A percentile compares a stretch with the other conserved stretches of the same genome.
Conservation (phyloP, 2,113 vertebrate genomes). For the Pomatostomus ruficeps region DNA sequence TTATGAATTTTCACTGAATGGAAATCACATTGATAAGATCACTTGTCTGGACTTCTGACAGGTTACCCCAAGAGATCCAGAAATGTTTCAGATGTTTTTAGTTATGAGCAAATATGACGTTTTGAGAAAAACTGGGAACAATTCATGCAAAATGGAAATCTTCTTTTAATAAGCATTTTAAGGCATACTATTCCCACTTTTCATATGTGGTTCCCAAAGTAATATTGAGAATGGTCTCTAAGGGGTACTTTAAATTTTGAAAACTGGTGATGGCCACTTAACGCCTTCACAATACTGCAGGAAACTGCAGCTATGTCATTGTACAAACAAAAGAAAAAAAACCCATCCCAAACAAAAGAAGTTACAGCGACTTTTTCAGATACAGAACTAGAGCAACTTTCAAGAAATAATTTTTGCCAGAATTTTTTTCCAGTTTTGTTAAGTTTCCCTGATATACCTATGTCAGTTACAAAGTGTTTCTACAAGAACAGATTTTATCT, state of each 20-base stretch:
- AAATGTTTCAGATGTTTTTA: not conserved
- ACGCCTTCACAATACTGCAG: not conserved
- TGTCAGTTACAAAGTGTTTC: not conserved
- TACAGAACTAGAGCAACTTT: not conserved
- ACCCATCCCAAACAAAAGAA: not conserved
- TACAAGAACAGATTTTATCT: not conserved
- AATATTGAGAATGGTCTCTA: not conserved
- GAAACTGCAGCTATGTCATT: not conserved
- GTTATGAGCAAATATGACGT: not conserved
- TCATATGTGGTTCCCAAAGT: not conserved
- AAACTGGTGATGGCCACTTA: not conserved
- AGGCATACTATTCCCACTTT: not conserved
- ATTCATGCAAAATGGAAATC: not conserved
- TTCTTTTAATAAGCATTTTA: not conserved
- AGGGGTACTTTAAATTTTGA: not conserved
- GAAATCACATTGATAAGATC: not conserved
- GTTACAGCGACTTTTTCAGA: not conserved
- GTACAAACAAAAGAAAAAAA: not conserved
- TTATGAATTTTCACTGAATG: not conserved
- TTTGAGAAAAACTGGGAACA: not conserved
- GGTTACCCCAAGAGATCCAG: not conserved
- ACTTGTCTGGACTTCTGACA: not conserved
- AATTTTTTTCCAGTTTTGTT: not conserved
- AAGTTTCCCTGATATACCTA: not conserved
- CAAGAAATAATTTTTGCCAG: not conserved